Base-by-base conservation (phyloP, 1,140 invertebrate species). In the Phymastichus coffea region DNA sequence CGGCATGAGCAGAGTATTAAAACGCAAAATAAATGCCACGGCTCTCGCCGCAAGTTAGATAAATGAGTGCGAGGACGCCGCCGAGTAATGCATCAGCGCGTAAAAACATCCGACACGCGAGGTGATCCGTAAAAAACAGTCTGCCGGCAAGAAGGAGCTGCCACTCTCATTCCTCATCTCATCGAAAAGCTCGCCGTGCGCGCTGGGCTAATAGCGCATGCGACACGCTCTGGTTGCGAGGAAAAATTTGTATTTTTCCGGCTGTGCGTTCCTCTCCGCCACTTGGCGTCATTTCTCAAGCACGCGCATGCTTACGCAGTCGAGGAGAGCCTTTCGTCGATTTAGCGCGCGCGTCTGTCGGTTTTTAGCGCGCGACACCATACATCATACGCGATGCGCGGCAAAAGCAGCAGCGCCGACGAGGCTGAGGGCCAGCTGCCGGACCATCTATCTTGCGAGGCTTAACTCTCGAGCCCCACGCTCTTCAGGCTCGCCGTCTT, bases 371-470 rank as follows among this genome's bases (percentile, higher is more conserved):
- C 49, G 38, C n/a, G 51, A 64, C 47, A 57, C 41, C 69, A 66
- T 74, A 73, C 65, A 73, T 74, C 70, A 74, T 71, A 71, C 61
- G 57, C 22, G 64, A 57, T 33, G 63, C 41, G 49, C 66, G 60
- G 59, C 48, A 6, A 7, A 48, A 17, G 43, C 4, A 14, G n/a
- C 10, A 30, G 3, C 8, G 33, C 22, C 56, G 56, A 64, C 25
- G 57, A 47, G 46, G 35, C 30, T 46, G 55, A 59, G 63, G 59
- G 54, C 49, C 48, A 62, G 47, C 63, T 63, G 63, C 55, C 67
- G 61, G 59, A 68, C 62, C 67, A 74, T 74, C 65, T 66, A 71
- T 73, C 69, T 74, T 73, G 37, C 47, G 56, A 57, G 64, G 66
- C 67, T 74, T 72, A 74, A 67, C 64, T 66, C 55, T 47, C 46